Percentiles rank a stretch among this genome's conserved stretches.
These are phyloP conservation scores for Cavia porcellus DNA, from an alignment of 2,113 vertebrate genomes.

Conservation along the genomic window DNA sequence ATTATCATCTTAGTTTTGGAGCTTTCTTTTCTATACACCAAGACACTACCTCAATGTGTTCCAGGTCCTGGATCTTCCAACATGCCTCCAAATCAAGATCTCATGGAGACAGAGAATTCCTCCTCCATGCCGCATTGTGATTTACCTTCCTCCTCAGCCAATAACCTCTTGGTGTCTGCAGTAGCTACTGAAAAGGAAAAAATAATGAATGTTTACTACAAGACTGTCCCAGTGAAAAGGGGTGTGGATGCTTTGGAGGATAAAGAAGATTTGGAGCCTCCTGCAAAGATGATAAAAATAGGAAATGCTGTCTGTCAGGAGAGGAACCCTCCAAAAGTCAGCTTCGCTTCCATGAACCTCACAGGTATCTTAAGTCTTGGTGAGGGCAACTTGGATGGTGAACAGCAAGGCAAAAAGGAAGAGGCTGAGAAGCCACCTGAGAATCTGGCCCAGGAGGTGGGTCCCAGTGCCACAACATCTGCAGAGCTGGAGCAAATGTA, in stretches of 20 bases:
- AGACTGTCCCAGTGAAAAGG: not conserved
- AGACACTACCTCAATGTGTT: not conserved
- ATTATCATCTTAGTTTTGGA: not conserved
- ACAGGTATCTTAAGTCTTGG: not conserved
- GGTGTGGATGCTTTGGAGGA: not conserved
- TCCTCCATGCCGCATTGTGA: not conserved
- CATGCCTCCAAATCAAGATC: no score
- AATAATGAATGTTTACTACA: not conserved
- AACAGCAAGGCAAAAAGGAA: not conserved
- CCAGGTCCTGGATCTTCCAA: not conserved
- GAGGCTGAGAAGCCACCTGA: not conserved
- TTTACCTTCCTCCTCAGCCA: not conserved
- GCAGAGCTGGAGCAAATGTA: not conserved
- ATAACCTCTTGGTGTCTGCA: conserved; percentile 36
- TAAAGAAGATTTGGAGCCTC: not conserved
- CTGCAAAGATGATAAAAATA: not conserved
- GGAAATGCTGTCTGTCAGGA: not conserved
- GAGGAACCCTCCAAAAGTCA: not conserved
- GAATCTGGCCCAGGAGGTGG: not conserved
- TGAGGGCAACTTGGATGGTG: not conserved
- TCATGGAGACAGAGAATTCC: not conserved
- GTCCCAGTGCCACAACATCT: not conserved
- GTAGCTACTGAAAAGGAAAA: not conserved
- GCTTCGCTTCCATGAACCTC: not conserved
- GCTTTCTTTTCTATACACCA: not conserved